Base-by-base conservation (phyloP, 2,797 vertebrate genomes). In the Eidolon dupreanum region DNA sequence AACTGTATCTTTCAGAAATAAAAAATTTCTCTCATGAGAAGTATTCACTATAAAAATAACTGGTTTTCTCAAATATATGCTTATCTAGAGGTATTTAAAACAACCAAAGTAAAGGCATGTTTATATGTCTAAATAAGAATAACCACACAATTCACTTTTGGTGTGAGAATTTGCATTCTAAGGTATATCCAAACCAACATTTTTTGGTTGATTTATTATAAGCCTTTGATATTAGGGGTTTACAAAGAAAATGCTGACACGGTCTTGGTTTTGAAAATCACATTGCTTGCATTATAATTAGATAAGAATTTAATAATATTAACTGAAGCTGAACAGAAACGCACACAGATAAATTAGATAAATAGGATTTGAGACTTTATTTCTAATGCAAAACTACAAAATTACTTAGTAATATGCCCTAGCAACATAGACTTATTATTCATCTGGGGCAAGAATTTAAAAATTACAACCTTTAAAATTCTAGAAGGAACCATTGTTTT, bases 171-270 rank as follows among this genome's bases (percentile, higher is more conserved):
- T 86, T 96, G 28, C 46, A 93, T 94, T 77, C 59, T 70, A 83
- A 93, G 3, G 49, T 91, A 79, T 65, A 36, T 55, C 81, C 49
- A 49, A 49, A 96, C 43, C 51, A 74, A 94, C 68, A 90, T 73
- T 96, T 97, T 94, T 78, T 91, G 77, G 73, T 0, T 96, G 97
- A 97, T 82, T 97, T 97, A 77, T 74, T 92, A 86, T 15, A 95
- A 94, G 82, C 19, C 53, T 97, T 91, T 90, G 92, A 96, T 94
- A 95, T 96, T 95, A 97, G 63, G 93, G 36, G 19, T 97, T 98
- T 97, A 88, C 55, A 98, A 95, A 87, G 84, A 84, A 98, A 98
- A 96, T 97, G 96, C 96, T 98, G 97, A 98, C 95, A 95, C 36
- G 83, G 57, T 63, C 53, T 96, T 93, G 94, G 82, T 92, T 95